These are phyloP conservation scores for Drosophila arawakana DNA, from an alignment of 1,140 invertebrate genomes.

Conservation along the genomic window DNA sequence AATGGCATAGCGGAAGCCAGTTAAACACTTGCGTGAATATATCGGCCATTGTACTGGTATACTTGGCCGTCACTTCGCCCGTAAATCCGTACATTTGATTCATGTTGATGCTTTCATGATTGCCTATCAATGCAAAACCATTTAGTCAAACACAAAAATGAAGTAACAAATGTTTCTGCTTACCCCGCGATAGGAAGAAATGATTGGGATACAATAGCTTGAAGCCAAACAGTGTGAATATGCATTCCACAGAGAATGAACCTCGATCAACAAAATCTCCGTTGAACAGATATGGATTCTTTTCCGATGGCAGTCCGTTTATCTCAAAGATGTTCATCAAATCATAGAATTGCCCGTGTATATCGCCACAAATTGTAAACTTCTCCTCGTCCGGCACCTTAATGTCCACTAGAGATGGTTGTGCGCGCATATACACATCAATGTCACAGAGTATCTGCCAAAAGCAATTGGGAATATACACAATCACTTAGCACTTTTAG, in stretches of 20 bases:
- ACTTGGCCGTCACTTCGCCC: conserved; percentile 98
- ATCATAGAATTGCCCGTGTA: conserved; percentile 99
- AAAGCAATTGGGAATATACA: conserved; percentile 48
- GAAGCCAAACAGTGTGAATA: conserved; percentile 98
- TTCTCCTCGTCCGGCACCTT: conserved; percentile 94
- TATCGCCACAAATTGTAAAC: conserved; percentile 99
- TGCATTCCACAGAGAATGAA: conserved; percentile 99
- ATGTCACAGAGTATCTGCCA: conserved; percentile 96
- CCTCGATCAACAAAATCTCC: conserved; percentile 99
- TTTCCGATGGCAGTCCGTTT: conserved; percentile 97
- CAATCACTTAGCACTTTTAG: neutral
- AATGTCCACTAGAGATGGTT: conserved; percentile 96
- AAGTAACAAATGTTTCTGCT: conserved; percentile 57
- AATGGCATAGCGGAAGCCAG: conserved; percentile 97
- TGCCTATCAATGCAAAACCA: conserved; percentile 88
- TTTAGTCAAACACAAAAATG: neutral
- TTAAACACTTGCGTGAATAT: conserved; percentile 99
- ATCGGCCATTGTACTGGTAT: conserved; percentile 96
- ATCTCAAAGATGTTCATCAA: conserved; percentile 98
- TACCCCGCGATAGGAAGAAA: conserved; percentile 99
- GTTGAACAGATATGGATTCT: conserved; percentile 93
- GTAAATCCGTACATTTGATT: conserved; percentile 99
- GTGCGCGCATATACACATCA: conserved; percentile 92
- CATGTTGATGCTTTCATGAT: conserved; percentile 99
- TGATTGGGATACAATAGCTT: conserved; percentile 98